These are phyloP conservation scores for Meteorus colon DNA, from an alignment of 2,888 invertebrate species.

Conservation along the genomic window DNA sequence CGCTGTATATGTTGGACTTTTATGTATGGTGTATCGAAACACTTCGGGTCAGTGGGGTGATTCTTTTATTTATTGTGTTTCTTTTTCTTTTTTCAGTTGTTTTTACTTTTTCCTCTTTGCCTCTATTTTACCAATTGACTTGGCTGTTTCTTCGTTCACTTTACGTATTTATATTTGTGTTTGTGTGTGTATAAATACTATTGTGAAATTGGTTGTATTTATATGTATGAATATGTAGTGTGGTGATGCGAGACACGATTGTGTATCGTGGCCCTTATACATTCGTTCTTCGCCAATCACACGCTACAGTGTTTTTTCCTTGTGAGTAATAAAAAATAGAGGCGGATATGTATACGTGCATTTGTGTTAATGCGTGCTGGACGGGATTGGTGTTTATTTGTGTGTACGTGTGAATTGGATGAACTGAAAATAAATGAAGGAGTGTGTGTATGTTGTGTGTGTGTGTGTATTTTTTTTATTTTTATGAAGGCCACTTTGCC, in stretches of 20 bases:
- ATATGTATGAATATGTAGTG: not conserved
- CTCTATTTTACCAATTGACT: constrained; percentile 4
- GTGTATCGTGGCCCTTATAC: not conserved
- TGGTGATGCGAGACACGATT: not conserved
- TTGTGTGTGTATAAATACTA: not conserved
- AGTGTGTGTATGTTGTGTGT: not conserved
- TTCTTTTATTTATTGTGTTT: not conserved
- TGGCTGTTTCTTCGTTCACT: constrained; percentile 1
- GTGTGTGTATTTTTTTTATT: not conserved
- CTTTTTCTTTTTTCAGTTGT: not conserved
- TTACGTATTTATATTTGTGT: not conserved
- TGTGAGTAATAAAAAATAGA: not conserved
- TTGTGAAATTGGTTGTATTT: not conserved
- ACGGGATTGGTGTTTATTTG: not conserved
- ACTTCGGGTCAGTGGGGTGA: constrained; percentile 9
- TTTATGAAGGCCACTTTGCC: constrained; percentile 22
- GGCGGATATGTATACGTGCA: not conserved
- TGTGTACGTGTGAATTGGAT: constrained; percentile 9
- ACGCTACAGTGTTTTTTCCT: not conserved
- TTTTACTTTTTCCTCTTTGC: not conserved
- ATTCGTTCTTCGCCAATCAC: constrained; percentile 6
- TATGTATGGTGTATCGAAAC: not conserved
- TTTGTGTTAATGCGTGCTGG: not conserved
- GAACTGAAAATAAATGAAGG: not conserved
- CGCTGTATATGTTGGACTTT: not conserved